Evolutionary conservation across 2,888 invertebrate genomes (phyloP), one percentile per base, ranked within the genome.

Genomic region (Netelia melanura): DNA sequence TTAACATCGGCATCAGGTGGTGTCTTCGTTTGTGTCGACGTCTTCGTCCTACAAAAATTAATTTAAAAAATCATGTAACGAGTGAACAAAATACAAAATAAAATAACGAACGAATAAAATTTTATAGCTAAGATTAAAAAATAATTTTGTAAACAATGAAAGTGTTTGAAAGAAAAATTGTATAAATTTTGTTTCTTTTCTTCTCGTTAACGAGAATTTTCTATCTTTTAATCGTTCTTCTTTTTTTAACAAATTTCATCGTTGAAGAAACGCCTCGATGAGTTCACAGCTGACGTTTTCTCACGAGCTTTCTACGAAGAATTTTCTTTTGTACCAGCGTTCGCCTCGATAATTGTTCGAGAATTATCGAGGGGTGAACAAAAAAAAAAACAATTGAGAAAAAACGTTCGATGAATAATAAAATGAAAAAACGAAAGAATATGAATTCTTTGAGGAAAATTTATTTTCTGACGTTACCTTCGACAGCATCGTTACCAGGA

Each of bases 1-100:
- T 96, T 95, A 97, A 96, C 94, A 97, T 95, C 0, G 97, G 96
- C 94, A 97, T 95, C 95, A 97, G 96, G 65, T 96, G 95, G 65
- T 96, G 96, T 76, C 96, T 95, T 5, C 96, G 95, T 44, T 96
- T 95, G 11, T 88, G 89, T 0, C 96, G 95, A 58, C 96, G 95
- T 91, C 91, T 89, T 8, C 93, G 89, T 94, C 93, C 90, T 91
- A 76, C 11, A 11, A 48, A 48, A 48, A 48, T 2, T 17, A 17
- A 17, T 17, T 17, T 17, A 0, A 0, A 0, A 48, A 48, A 48
- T 5, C n/a, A 70, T 43, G 9, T 2, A 23, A 44, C 61, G 14
- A 74, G 25, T 44, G 23, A 62, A 21, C 5, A 67, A 11, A 43
- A 65, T 25, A 82, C 74, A 82, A 48, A 48, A 2, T 6, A n/a